These are phyloP conservation scores for Varanus komodoensis DNA, from an alignment of 2,113 vertebrate species.

Conservation along the genomic window DNA sequence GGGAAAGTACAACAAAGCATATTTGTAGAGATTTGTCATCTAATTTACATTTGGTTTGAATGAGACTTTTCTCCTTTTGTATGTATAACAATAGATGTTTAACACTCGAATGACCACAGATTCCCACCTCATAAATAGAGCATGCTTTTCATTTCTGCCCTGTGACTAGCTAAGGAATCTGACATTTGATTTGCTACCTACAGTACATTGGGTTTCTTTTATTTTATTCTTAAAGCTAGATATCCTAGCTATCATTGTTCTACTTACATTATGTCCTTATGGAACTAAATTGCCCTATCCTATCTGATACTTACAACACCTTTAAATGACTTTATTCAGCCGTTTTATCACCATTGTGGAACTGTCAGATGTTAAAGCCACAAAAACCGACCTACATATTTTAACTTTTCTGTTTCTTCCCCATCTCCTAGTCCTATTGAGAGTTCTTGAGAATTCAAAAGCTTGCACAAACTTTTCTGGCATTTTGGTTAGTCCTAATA, in stretches of 20 bases:
- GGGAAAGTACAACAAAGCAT: constrained; percentile 51
- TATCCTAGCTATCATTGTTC: background rate
- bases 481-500: too few species aligned
- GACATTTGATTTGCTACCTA: background rate
- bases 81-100: constrained; percentile 1
- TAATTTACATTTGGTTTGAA: constrained; percentile 56
- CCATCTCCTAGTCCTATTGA: too few species aligned
- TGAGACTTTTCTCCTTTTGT: background rate
- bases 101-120: background rate
- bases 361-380: too few species aligned
- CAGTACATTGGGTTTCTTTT: background rate
- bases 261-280: background rate
- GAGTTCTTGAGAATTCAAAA: too few species aligned
- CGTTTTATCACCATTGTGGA: too few species aligned
- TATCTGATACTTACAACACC: too few species aligned
- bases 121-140: background rate
- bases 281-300: background rate
- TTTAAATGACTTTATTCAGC: too few species aligned
- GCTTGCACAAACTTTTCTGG: too few species aligned
- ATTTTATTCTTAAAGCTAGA: background rate
- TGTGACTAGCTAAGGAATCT: background rate
- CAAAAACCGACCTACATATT: too few species aligned
- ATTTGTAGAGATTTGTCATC: constrained; percentile 49
- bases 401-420: too few species aligned
- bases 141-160: background rate